Conservation (phyloP, 2,888 invertebrate genomes). For the Mellilla xanthometata region DNA sequence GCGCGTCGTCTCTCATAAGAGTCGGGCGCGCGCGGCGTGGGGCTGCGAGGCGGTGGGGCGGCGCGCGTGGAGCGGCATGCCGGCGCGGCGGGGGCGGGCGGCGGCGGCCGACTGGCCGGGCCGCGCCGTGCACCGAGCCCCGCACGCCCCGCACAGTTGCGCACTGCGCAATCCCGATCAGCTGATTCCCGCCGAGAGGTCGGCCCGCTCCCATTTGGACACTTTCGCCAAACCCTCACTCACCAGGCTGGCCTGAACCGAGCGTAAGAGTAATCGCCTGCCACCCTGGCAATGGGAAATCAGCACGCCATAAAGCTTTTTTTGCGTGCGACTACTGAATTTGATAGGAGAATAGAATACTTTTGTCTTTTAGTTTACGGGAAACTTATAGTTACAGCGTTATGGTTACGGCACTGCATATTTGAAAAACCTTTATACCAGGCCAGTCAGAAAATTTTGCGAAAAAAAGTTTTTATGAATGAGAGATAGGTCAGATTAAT, state of each 20-base stretch:
- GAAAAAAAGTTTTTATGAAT: too few species aligned
- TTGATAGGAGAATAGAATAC: too few species aligned
- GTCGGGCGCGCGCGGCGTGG: conserved; percentile 37
- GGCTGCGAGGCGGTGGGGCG: conserved; percentile 51
- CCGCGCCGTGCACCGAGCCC: conserved; percentile 36
- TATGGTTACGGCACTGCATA: too few species aligned
- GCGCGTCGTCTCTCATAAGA: conserved; percentile 64
- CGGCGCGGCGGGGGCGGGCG: conserved; percentile 34
- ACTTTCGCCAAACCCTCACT: conserved; percentile 48
- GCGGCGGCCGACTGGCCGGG: conserved; percentile 53
- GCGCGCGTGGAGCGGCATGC: conserved; percentile 34
- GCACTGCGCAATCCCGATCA: conserved; percentile 80
- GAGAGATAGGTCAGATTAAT: too few species aligned
- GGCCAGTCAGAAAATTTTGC: too few species aligned
- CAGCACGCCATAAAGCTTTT: conserved; percentile 16
- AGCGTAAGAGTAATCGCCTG: conserved; percentile 24
- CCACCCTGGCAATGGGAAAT: conserved; percentile 5
- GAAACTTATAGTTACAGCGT: too few species aligned
- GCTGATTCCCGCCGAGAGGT: conserved; percentile 81
- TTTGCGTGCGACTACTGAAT: not conserved
- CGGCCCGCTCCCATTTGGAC: conserved; percentile 49
- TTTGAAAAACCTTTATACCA: too few species aligned
- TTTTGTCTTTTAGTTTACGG: too few species aligned
- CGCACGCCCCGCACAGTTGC: conserved; percentile 68
- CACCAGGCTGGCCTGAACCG: conserved; percentile 22